phyloP scores from a whole-genome alignment of 2,797 vertebrate genomes.

The Limnodromus scolopaceus region DNA sequence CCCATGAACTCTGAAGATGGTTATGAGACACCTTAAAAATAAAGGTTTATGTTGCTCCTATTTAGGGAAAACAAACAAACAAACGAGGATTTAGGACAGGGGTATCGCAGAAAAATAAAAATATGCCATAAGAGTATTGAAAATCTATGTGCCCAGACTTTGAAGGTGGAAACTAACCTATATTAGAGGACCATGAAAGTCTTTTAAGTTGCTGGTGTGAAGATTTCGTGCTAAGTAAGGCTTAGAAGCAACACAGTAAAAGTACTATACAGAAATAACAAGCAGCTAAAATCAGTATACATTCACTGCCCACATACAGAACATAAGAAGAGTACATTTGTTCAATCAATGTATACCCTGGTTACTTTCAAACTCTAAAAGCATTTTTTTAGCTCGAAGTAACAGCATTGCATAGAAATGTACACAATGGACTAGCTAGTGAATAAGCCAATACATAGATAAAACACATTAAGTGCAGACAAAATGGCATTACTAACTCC shows the following conservation, averaged over 20 bases:
- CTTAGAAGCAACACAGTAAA: not conserved
- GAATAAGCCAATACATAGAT: not conserved
- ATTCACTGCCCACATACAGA: too few relatives aligned
- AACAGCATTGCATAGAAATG: not conserved
- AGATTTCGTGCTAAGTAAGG: not conserved
- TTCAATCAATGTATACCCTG: not conserved
- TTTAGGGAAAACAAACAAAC: not conserved
- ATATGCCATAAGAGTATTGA: not conserved
- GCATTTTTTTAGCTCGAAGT: not conserved
- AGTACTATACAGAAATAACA: not conserved
- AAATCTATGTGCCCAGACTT: not conserved
- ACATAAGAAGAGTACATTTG: not conserved
- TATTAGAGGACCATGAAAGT: not conserved
- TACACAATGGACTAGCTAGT: not conserved
- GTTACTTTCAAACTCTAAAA: not conserved
- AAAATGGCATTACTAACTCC: not conserved
- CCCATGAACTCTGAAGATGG: not conserved
- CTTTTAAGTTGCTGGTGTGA: not conserved
- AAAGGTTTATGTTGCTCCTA: not conserved
- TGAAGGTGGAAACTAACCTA: not conserved
- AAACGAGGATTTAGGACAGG: rapidly evolving
- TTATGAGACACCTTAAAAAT: not conserved
- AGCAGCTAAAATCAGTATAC: not conserved
- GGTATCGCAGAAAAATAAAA: not conserved
- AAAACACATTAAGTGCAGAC: not conserved